phyloP scores from a whole-genome alignment of 2,113 vertebrate genomes.

The Grantiella picta region DNA sequence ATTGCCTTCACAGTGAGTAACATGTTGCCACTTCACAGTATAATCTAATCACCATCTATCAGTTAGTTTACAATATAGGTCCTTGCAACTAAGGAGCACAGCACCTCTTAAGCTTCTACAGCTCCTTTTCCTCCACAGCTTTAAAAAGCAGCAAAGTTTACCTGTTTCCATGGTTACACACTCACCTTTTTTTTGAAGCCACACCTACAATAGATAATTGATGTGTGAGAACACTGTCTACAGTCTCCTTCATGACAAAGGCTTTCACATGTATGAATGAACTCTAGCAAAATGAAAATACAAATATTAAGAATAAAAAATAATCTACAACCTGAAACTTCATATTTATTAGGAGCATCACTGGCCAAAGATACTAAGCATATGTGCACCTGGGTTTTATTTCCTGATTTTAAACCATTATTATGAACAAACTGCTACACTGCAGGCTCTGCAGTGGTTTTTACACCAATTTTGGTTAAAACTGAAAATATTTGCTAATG shows the following conservation, averaged over 20 bases:
- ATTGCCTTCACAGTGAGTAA: neutral
- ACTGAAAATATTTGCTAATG: neutral
- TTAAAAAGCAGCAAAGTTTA: neutral
- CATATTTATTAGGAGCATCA: neutral
- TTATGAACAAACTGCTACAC: neutral
- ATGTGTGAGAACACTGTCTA: slow-evolving; percentile 88
- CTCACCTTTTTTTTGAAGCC: slow-evolving; percentile 90
- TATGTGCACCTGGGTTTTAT: neutral
- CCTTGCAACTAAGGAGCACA: neutral
- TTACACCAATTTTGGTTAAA: neutral
- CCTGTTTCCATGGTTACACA: neutral
- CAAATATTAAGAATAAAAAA: neutral
- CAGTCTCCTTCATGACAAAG: slow-evolving; percentile 94
- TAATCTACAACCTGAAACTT: neutral
- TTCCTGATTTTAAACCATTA: neutral
- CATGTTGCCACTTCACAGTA: neutral
- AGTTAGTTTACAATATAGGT: neutral
- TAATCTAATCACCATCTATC: neutral
- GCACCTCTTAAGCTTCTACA: neutral
- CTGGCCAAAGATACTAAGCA: neutral
- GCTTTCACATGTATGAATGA: slow-evolving; percentile 89
- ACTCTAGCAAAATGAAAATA: slow-evolving; percentile 72
- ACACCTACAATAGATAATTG: slow-evolving; percentile 92
- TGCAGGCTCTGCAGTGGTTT: neutral
- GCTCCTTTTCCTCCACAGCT: neutral